A percentile compares a stretch with the other conserved stretches of the same genome.
Evolutionary conservation across 2,113 vertebrate species (phyloP).

Genomic region (Epinephelus fuscoguttatus): DNA sequence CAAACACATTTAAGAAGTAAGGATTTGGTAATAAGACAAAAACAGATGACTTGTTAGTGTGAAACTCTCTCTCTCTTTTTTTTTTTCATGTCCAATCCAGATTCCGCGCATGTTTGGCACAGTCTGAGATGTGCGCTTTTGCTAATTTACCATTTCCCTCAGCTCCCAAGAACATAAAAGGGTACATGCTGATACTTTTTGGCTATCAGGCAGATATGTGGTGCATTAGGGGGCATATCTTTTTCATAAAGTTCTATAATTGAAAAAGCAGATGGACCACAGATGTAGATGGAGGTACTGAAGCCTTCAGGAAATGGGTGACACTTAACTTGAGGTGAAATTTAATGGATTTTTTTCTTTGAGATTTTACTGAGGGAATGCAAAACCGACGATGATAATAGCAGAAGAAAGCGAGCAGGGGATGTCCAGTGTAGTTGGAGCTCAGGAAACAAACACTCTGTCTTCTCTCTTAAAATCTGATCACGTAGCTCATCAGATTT

Average conservation of each 20-base stretch:
- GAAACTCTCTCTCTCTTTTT: too few species aligned
- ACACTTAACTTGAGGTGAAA: background rate
- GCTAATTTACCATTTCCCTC: conserved; percentile 17
- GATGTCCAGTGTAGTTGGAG: background rate
- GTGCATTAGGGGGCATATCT: background rate
- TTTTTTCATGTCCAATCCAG: conserved; percentile 1
- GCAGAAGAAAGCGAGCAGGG: too few species aligned
- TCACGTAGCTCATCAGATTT: background rate
- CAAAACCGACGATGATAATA: background rate
- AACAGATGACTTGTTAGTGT: conserved; percentile 4
- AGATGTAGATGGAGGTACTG: conserved; percentile 1
- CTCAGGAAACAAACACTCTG: background rate
- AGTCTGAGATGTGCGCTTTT: background rate
- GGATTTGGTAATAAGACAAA: background rate
- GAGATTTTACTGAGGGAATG: background rate
- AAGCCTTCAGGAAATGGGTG: background rate
- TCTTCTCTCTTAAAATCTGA: background rate
- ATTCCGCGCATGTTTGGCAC: background rate
- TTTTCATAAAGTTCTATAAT: background rate
- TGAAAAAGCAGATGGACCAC: conserved; percentile 24
- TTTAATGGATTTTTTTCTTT: conserved; percentile 8
- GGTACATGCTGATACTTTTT: background rate
- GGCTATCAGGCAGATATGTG: conserved; percentile 3
- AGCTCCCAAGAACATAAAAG: background rate
- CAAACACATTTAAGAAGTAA: background rate